These are phyloP conservation scores for Exephanes ischioxanthus DNA, from an alignment of 2,888 invertebrate genomes.

Conservation along the genomic window DNA sequence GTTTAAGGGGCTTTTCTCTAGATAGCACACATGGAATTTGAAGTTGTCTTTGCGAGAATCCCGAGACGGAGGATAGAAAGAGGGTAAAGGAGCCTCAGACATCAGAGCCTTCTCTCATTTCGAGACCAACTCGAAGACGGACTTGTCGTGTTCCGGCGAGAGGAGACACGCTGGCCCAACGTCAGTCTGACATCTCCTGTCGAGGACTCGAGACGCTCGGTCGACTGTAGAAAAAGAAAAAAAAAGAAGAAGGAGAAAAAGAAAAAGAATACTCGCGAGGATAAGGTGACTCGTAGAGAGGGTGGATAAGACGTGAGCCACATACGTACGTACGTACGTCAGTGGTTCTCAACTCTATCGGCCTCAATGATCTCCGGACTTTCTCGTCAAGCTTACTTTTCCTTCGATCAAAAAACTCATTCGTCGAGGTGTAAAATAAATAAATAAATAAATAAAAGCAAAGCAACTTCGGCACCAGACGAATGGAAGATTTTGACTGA, in stretches of 20 bases:
- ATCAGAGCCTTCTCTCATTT: constrained; percentile 43
- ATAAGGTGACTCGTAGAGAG: constrained; percentile 64
- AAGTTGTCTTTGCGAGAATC: constrained; percentile 34
- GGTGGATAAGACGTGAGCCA: constrained; percentile 72
- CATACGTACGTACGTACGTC: constrained; percentile 64
- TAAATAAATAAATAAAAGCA: background rate
- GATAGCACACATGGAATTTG: constrained; percentile 43
- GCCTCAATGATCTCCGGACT: background rate
- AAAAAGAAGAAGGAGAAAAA: constrained; percentile 20
- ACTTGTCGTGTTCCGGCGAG: constrained; percentile 48
- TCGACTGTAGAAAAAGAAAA: constrained; percentile 52
- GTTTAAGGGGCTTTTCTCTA: constrained; percentile 36
- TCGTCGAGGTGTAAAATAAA: background rate
- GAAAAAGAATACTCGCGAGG: constrained; percentile 59
- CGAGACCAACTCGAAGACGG: constrained; percentile 53
- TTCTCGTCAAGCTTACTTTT: background rate
- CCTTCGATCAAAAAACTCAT: background rate
- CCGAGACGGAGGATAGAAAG: constrained; percentile 10
- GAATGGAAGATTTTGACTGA: constrained; percentile 36
- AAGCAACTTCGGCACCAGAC: background rate
- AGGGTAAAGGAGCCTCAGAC: constrained; percentile 17
- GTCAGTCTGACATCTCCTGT: constrained; percentile 58
- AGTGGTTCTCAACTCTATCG: constrained; percentile 70
- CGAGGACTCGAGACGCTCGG: constrained; percentile 56
- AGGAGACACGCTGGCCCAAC: constrained; percentile 46